phyloP scores from a whole-genome alignment of 2,888 invertebrate species.

The Nomada lathburiana region DNA sequence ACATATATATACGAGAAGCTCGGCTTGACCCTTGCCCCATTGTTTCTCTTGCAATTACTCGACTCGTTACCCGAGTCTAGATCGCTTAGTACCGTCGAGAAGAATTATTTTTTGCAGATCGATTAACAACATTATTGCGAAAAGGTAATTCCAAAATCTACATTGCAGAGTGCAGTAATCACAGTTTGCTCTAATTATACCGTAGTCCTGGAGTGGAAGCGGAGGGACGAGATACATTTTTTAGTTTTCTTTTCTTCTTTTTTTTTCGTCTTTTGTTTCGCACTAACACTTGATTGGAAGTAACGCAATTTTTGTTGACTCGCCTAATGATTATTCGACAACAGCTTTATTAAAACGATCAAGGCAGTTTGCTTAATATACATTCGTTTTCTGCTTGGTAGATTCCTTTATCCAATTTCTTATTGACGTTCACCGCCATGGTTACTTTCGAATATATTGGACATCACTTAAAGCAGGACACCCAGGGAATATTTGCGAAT shows the following conservation, averaged over 20 bases:
- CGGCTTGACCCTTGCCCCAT: constrained; percentile 31
- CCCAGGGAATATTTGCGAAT: too few species aligned
- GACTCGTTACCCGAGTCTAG: constrained; percentile 30
- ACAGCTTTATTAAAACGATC: background rate
- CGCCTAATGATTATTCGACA: background rate
- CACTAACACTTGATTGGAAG: background rate
- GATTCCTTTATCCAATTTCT: too few species aligned
- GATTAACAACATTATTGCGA: constrained; percentile 31
- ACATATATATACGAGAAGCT: constrained; percentile 30
- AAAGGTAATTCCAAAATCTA: constrained; percentile 38
- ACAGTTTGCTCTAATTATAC: constrained; percentile 27
- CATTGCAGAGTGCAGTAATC: constrained; percentile 35
- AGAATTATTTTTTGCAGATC: constrained; percentile 27
- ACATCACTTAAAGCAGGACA: too few species aligned
- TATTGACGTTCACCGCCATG: too few species aligned
- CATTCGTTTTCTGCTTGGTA: too few species aligned
- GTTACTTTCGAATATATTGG: too few species aligned
- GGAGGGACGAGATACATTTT: constrained; percentile 9
- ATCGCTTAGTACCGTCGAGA: constrained; percentile 19
- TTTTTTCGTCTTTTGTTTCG: background rate
- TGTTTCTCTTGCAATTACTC: constrained; percentile 21
- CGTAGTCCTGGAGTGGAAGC: constrained; percentile 37
- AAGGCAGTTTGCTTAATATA: background rate
- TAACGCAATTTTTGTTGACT: background rate
- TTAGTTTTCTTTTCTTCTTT: too few species aligned